Conservation (phyloP, 2,888 invertebrate genomes). For the Heliconius ethilla region DNA sequence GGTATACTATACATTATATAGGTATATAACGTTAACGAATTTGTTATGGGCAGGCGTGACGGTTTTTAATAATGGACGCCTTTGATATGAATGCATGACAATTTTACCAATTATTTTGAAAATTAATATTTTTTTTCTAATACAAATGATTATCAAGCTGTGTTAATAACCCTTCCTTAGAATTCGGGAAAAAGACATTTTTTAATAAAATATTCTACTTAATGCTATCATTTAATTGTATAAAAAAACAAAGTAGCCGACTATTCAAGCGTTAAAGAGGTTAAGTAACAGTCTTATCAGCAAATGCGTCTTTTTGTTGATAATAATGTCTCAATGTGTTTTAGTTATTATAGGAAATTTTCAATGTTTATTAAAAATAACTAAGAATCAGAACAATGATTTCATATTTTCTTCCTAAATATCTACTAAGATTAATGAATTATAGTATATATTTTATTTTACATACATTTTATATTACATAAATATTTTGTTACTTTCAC, state of each 20-base stretch:
- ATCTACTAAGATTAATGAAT: background rate
- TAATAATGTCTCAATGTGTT: constrained; percentile 18
- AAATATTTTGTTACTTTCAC: background rate
- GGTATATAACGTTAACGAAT: background rate
- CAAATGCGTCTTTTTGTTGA: constrained; percentile 33
- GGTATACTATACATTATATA: background rate
- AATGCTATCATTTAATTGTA: constrained; percentile 25
- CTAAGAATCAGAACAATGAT: background rate
- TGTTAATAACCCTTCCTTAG: background rate
- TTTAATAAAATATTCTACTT: background rate
- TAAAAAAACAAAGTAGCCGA: constrained; percentile 17
- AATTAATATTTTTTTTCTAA: background rate
- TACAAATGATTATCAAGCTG: background rate
- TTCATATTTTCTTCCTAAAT: background rate
- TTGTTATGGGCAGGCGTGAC: background rate
- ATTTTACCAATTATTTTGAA: background rate
- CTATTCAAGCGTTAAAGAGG: constrained; percentile 34
- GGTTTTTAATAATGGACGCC: background rate
- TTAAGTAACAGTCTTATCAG: constrained; percentile 38
- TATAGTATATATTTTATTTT: too few relatives aligned
- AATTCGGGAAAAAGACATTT: background rate
- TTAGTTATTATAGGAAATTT: background rate
- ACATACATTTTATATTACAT: background rate
- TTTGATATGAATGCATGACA: too few relatives aligned
- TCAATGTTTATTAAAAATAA: background rate